A percentile compares a stretch with the other conserved stretches of the same genome.
These are phyloP conservation scores for Adelosebastes latens DNA, from an alignment of 2,797 vertebrate species.

Conservation along the genomic window DNA sequence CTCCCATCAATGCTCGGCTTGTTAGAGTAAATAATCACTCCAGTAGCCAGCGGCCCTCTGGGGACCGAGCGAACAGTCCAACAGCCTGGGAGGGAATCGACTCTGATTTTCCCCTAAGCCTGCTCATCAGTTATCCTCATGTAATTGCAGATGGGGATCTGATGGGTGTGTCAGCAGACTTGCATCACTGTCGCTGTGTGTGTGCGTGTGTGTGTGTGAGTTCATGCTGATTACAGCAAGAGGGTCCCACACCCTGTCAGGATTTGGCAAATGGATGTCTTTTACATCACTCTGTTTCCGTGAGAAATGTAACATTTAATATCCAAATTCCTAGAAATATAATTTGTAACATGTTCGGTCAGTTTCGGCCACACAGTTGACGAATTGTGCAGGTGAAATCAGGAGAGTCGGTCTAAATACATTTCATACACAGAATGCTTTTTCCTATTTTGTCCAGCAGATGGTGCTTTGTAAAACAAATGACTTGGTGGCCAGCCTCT, in stretches of 20 bases:
- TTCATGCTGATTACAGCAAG: conserved; percentile 8
- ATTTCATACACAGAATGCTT: conserved; percentile 5
- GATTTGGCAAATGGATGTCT: conserved; percentile 24
- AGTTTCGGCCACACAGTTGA: not conserved
- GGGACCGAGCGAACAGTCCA: conserved; percentile 47
- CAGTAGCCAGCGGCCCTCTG: conserved; percentile 51
- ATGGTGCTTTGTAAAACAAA: conserved; percentile 68
- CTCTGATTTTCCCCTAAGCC: conserved; percentile 65
- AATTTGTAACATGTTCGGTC: not conserved
- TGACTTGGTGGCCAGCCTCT: conserved; percentile 39
- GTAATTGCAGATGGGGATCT: conserved; percentile 69
- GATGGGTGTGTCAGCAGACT: conserved; percentile 63
- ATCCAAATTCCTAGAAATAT: not conserved
- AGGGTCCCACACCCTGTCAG: conserved; percentile 61
- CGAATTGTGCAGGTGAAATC: not conserved
- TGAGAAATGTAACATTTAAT: not conserved
- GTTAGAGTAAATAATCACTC: conserved; percentile 63
- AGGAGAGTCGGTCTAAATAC: not conserved
- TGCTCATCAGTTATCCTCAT: conserved; percentile 71
- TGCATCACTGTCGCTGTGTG: conserved; percentile 64
- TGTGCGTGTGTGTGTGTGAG: conserved; percentile 2
- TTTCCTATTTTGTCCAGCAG: conserved; percentile 72
- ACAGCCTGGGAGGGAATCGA: conserved; percentile 61
- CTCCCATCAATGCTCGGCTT: conserved; percentile 64
- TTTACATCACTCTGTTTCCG: conserved; percentile 40